Conservation (phyloP, 2,113 vertebrate genomes). For the Xenus cinereus region DNA sequence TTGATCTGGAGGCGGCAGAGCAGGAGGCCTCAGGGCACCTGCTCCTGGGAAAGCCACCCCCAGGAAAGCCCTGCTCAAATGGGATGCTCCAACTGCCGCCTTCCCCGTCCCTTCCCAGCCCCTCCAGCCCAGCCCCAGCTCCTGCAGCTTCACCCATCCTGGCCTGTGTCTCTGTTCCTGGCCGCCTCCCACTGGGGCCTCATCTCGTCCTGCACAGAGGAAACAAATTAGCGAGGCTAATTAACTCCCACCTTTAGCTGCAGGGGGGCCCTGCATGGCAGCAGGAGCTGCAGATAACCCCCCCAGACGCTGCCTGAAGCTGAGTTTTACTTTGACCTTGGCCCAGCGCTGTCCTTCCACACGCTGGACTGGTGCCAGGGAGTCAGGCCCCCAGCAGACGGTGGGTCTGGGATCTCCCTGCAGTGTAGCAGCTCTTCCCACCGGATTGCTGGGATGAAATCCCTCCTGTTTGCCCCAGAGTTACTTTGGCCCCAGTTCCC, state of each 20-base stretch:
- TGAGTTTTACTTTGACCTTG: not conserved
- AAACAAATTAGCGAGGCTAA: not conserved
- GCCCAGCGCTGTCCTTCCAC: not conserved
- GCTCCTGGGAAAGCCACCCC: not conserved
- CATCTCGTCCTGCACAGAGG: not conserved
- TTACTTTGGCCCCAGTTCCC: not conserved
- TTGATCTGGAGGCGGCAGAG: constrained; percentile 82
- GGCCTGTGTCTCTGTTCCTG: not conserved
- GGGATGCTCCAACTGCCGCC: not conserved
- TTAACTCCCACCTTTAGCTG: not conserved
- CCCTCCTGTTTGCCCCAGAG: not conserved
- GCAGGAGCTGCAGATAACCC: not conserved
- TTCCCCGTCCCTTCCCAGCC: not conserved
- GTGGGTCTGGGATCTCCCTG: not conserved
- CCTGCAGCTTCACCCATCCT: not conserved
- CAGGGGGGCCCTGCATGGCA: rapidly evolving
- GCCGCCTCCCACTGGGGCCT: not conserved
- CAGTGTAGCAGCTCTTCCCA: not conserved
- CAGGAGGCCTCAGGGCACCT: not conserved
- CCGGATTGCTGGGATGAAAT: not conserved
- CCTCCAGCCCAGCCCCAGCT: not conserved
- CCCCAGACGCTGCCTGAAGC: not conserved
- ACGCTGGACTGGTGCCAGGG: rapidly evolving
- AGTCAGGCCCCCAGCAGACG: not conserved
- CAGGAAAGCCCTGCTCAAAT: not conserved